phyloP scores from a whole-genome alignment of 2,888 invertebrate species.

The Plagiodera versicolora region DNA sequence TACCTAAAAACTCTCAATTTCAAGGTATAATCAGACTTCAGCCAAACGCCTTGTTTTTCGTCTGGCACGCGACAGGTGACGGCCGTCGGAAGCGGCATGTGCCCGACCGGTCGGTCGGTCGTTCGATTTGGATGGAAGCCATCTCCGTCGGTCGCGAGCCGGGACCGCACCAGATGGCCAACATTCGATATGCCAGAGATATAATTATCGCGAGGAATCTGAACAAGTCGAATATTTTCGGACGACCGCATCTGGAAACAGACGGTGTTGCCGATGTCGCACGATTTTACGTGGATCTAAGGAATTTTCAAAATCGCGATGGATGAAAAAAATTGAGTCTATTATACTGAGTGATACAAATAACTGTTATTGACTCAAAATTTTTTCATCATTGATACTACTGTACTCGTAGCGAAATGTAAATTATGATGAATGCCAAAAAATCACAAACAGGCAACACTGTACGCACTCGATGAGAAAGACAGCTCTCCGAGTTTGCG shows the following conservation, averaged over 20 bases:
- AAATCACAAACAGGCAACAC: too few species aligned
- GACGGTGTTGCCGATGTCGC: background rate
- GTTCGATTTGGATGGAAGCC: background rate
- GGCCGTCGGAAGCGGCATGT: slow-evolving; percentile 9
- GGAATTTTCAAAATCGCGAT: background rate
- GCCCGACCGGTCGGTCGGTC: background rate
- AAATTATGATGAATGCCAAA: too few species aligned
- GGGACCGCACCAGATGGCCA: background rate
- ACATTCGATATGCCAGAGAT: background rate
- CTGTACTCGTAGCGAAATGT: too few species aligned
- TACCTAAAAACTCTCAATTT: too few species aligned
- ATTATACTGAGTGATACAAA: too few species aligned
- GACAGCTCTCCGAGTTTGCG: background rate
- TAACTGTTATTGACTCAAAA: too few species aligned
- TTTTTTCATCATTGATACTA: too few species aligned
- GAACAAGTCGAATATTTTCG: background rate
- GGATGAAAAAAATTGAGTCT: too few species aligned
- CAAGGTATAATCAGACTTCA: too few species aligned
- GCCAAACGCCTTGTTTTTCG: background rate
- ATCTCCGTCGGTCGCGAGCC: background rate
- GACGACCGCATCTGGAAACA: background rate
- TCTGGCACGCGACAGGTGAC: slow-evolving; percentile 3
- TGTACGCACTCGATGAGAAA: background rate
- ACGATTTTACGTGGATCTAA: background rate
- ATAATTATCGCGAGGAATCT: background rate